These are phyloP conservation scores for Sula dactylatra DNA, from an alignment of 2,113 vertebrate species.

Conservation along the genomic window DNA sequence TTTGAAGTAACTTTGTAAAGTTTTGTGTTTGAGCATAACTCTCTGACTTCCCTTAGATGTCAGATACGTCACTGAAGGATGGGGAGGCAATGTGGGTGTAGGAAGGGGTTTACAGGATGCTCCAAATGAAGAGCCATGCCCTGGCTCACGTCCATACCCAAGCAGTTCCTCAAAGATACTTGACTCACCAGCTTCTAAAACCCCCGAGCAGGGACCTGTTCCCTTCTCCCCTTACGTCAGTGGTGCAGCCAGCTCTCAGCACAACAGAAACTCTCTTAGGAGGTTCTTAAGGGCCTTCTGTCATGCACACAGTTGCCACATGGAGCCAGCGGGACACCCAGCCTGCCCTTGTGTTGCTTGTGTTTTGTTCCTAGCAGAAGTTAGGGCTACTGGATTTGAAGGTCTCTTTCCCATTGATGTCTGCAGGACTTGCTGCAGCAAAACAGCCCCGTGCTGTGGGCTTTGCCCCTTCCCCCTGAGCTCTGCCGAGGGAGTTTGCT, in stretches of 20 bases:
- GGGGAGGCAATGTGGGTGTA: rapidly evolving
- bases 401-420: rapidly evolving
- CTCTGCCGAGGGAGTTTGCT: not conserved
- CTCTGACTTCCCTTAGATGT: not conserved
- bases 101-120: not conserved
- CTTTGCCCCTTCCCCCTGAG: not conserved
- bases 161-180: not conserved
- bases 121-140: not conserved
- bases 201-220: not conserved
- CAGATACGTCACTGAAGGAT: not conserved
- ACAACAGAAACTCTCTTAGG: not conserved
- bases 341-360: not conserved
- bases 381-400: not conserved
- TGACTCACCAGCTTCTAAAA: not conserved
- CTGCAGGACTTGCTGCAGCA: not conserved
- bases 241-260: not conserved
- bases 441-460: rapidly evolving
- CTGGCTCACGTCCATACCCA: not conserved
- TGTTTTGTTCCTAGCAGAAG: not conserved
- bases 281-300: not conserved
- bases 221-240: not conserved
- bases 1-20: not conserved
- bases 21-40: not conserved
- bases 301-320: rapidly evolving
- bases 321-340: not conserved